These are phyloP conservation scores for Pipra filicauda DNA, from an alignment of 2,113 vertebrate genomes.

Conservation along the genomic window DNA sequence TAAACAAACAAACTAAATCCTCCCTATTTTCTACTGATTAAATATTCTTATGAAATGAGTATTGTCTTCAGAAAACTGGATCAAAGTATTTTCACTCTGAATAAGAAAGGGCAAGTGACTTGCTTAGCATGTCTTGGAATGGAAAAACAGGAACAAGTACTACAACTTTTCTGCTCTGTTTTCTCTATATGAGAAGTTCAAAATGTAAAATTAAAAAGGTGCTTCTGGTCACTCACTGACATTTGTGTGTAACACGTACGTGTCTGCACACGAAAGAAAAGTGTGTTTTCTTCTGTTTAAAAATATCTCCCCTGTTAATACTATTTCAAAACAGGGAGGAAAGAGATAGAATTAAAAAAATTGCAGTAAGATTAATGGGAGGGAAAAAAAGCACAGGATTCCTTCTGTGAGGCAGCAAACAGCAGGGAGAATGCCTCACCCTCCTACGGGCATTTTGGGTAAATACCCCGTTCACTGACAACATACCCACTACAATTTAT, in stretches of 20 bases:
- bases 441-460: background rate
- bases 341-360: background rate
- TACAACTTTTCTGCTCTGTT: conserved; percentile 27
- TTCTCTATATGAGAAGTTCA: conserved; percentile 2
- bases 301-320: conserved; percentile 31
- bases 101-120: conserved; percentile 10
- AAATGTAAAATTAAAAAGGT: conserved; percentile 28
- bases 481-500: conserved; percentile 59
- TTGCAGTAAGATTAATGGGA: background rate
- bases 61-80: conserved; percentile 62
- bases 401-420: conserved; percentile 5
- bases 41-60: conserved; percentile 59
- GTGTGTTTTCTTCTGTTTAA: conserved; percentile 9
- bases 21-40: conserved; percentile 68
- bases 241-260: background rate
- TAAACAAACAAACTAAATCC: conserved; percentile 76
- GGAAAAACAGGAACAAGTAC: conserved; percentile 34
- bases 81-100: conserved; percentile 47
- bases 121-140: background rate
- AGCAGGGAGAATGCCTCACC: background rate
- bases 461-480: conserved; percentile 43
- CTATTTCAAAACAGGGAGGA: conserved; percentile 53
- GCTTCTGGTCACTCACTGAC: background rate
- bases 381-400: background rate
- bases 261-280: background rate